Conservation (phyloP, 1,140 invertebrate species). For the Lamellibrachia luymesi region DNA sequence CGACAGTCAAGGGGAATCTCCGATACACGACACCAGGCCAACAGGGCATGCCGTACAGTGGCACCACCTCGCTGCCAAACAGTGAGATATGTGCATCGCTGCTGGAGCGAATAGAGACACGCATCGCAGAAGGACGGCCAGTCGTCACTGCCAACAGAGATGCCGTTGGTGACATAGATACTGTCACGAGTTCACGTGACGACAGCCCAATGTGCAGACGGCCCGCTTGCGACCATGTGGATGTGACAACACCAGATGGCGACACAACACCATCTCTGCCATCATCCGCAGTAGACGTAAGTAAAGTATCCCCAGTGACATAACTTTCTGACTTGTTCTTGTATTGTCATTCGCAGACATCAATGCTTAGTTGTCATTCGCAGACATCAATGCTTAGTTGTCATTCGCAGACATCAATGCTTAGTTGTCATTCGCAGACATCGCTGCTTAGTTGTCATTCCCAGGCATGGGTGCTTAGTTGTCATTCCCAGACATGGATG, state of each 20-base stretch:
- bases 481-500: too few species aligned
- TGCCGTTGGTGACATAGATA: not conserved
- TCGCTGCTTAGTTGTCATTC: too few species aligned
- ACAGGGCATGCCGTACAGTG: not conserved
- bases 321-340: not conserved
- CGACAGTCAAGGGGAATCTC: conserved; percentile 23
- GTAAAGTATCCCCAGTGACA: not conserved
- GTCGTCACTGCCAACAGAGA: not conserved
- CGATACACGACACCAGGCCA: not conserved
- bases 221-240: not conserved
- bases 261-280: not conserved
- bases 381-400: not conserved
- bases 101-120: not conserved
- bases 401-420: too few species aligned
- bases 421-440: too few species aligned
- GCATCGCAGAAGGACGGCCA: not conserved
- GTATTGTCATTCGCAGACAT: not conserved
- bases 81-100: not conserved
- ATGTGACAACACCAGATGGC: not conserved
- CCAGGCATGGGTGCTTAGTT: too few species aligned
- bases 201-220: not conserved
- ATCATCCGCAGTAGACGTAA: not conserved
- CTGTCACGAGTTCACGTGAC: not conserved
- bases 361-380: not conserved
- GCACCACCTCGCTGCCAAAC: not conserved